These are phyloP conservation scores for Cephalopholis sonnerati DNA, from an alignment of 2,113 vertebrate species.

Conservation along the genomic window DNA sequence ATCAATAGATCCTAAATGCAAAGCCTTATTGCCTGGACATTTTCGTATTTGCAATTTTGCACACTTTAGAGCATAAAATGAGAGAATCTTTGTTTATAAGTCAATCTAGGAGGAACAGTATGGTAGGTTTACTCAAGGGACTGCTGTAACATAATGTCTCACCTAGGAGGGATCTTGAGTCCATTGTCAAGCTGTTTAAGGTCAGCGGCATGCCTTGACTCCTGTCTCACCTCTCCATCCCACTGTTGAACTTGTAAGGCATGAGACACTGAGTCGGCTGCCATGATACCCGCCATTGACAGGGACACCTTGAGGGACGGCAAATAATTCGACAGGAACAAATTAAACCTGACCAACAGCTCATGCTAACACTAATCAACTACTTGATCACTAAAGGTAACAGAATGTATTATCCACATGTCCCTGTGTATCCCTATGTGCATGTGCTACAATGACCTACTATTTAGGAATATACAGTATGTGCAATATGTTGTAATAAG, in stretches of 20 bases:
- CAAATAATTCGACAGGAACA: neutral
- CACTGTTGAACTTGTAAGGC: slow-evolving; percentile 96
- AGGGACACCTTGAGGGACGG: slow-evolving; percentile 88
- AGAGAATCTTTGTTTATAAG: neutral
- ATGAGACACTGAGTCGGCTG: slow-evolving; percentile 95
- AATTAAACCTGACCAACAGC: neutral
- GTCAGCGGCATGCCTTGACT: slow-evolving; percentile 92
- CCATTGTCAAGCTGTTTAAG: slow-evolving; percentile 96
- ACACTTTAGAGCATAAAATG: neutral
- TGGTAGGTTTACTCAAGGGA: neutral
- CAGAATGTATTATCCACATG: neutral
- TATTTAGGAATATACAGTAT: neutral
- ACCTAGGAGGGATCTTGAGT: slow-evolving; percentile 96
- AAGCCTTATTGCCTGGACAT: neutral
- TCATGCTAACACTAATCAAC: neutral
- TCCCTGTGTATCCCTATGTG: neutral
- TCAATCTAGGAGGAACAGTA: neutral
- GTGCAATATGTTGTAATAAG: neutral
- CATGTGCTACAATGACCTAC: neutral
- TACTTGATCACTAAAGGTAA: neutral
- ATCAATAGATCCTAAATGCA: neutral
- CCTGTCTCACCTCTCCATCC: slow-evolving; percentile 97
- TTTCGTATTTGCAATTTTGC: neutral
- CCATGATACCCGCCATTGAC: slow-evolving; percentile 91
- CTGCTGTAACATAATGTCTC: slow-evolving; percentile 59